A percentile compares a stretch with the other conserved stretches of the same genome.
Evolutionary conservation across 2,888 invertebrate genomes (phyloP).

Genomic region (Crocallis elinguaria): DNA sequence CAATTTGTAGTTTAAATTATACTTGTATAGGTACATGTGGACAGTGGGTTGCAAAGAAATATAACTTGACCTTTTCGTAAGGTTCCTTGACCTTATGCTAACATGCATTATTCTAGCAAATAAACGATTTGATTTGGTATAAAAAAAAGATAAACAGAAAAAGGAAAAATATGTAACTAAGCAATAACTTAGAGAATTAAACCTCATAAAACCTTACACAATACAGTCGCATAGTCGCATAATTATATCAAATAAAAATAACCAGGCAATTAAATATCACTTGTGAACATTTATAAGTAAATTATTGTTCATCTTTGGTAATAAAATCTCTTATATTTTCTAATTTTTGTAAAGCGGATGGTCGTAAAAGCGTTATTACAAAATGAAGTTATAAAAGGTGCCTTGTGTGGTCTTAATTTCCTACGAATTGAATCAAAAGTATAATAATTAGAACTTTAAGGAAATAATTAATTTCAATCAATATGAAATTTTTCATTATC

Average conservation of each 20-base stretch:
- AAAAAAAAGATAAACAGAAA: too few species aligned
- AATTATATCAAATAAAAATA: constrained; percentile 15
- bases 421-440: not conserved
- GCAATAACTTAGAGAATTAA: too few species aligned
- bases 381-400: constrained; percentile 10
- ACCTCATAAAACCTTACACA: not conserved
- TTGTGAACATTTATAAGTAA: constrained; percentile 14
- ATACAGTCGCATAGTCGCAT: constrained; percentile 1
- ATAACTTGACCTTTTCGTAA: too few species aligned
- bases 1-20: too few species aligned
- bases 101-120: too few species aligned
- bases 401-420: constrained; percentile 18
- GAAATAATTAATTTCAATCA: constrained; percentile 7
- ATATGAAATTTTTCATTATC: not conserved
- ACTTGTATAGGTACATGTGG: too few species aligned
- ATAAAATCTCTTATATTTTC: constrained; percentile 14
- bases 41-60: too few species aligned
- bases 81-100: too few species aligned
- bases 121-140: too few species aligned
- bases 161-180: too few species aligned
- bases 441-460: constrained; percentile 10
- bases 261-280: constrained; percentile 19
- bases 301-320: constrained; percentile 19
- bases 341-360: constrained; percentile 10
- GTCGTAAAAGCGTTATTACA: constrained; percentile 8